Evolutionary conservation across 2,888 invertebrate genomes (phyloP), one percentile per base, ranked within the genome.

Genomic region (Rotaria magnacalcarata): DNA sequence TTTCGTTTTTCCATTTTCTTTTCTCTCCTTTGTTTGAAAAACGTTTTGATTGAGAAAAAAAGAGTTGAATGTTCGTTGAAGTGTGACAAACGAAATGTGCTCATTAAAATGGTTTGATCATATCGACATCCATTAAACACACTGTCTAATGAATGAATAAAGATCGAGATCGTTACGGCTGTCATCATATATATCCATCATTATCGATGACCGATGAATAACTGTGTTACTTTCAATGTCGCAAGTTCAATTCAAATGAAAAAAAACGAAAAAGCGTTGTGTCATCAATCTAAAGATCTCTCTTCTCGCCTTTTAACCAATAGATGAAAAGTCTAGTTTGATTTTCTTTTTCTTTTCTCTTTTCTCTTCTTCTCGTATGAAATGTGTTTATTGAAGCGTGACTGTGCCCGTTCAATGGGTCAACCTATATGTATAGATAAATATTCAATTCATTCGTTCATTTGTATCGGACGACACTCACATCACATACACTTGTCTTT

Each of bases 241-340:
- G 67, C 67, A 67, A 67, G 67, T 67, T 67, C 34, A 41, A 67
- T 67, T 67, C 34, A 41, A 67, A 67, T 34, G n/a, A 67, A 67
- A 19, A 56, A 24, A 24, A 21, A 67, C 19, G 34, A 67, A 67
- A 41, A 6, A 19, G 27, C 67, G 67, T 67, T 67, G 67, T 67
- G 67, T 67, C 67, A 67, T 67, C 67, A 67, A 19, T 41, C 7
- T 14, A 67, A 67, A 67, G 67, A 67, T 67, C 67, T 67, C 34
- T 67, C 67, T 67, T 67, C 67, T 67, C 67, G 67, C 67, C 67
- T 67, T 67, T 67, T 67, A 67, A 67, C 67, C 67, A 67, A 67
- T 67, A 34, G 67, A 67, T 67, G 67, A 67, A 19, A 67, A 27
- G 16, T 67, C 11, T 67, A 34, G 52, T 52, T 52, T 52, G 52